Conservation (phyloP, 2,888 invertebrate species). For the Gryllus longicercus region DNA sequence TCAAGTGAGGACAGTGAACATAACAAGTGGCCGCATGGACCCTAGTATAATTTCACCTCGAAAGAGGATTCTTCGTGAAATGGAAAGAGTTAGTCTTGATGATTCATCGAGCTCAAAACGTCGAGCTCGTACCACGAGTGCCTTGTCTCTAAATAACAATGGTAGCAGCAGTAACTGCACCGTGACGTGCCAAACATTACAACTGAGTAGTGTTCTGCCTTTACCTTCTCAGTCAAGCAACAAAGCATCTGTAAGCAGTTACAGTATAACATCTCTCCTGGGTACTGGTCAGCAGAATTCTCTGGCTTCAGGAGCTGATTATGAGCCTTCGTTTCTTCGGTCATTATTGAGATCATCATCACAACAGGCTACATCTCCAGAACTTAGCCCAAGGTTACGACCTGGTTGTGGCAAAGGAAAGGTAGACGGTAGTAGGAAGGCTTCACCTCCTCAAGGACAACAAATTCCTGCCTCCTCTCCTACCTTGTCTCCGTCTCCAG, state of each 20-base stretch:
- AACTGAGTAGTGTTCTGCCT: slow-evolving; percentile 39
- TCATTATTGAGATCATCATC: slow-evolving; percentile 50
- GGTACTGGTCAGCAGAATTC: slow-evolving; percentile 41
- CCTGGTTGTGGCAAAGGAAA: slow-evolving; percentile 48
- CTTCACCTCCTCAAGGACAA: slow-evolving; percentile 31
- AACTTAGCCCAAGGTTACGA: slow-evolving; percentile 48
- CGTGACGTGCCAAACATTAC: slow-evolving; percentile 45
- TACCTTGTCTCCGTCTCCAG: slow-evolving; percentile 34
- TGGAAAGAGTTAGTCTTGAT: slow-evolving; percentile 71
- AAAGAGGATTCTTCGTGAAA: slow-evolving; percentile 75
- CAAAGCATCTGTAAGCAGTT: slow-evolving; percentile 59
- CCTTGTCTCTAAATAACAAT: slow-evolving; percentile 36
- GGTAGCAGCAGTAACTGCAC: slow-evolving; percentile 42
- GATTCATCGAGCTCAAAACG: slow-evolving; percentile 55
- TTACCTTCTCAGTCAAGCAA: slow-evolving; percentile 42
- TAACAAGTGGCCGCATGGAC: slow-evolving; percentile 41
- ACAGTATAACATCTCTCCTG: slow-evolving; percentile 80
- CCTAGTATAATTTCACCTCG: slow-evolving; percentile 72
- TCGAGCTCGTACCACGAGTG: slow-evolving; percentile 47
- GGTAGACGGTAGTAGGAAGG: slow-evolving; percentile 38
- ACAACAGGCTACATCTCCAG: slow-evolving; percentile 45
- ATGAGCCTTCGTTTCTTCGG: slow-evolving; percentile 43
- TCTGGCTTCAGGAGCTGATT: slow-evolving; percentile 30
- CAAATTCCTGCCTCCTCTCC: slow-evolving; percentile 28
- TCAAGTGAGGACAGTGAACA: slow-evolving; percentile 32